Evolutionary conservation across 2,888 invertebrate genomes (phyloP).

Genomic region (Dasysyrphus albostriatus): DNA sequence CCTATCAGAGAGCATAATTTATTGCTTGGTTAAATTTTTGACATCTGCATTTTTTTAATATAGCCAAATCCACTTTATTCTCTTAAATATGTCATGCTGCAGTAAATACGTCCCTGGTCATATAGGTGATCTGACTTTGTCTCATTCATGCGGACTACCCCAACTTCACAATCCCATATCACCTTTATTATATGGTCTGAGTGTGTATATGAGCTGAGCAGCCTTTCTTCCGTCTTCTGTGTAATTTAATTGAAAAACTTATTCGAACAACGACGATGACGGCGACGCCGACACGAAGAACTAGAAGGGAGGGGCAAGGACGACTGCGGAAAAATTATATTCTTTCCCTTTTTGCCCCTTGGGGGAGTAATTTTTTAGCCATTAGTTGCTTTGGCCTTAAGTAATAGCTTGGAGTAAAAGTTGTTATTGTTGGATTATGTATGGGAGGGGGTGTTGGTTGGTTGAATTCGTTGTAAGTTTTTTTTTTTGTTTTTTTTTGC

Average conservation of each 20-base stretch:
- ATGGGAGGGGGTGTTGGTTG: background rate
- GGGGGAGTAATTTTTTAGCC: slow-evolving; percentile 64
- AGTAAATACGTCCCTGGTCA: background rate
- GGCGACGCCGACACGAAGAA: background rate
- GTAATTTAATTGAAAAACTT: slow-evolving; percentile 75
- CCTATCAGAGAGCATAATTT: no score
- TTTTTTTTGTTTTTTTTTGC: slow-evolving; percentile 35
- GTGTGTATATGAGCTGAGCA: slow-evolving; percentile 19
- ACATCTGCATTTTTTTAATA: background rate
- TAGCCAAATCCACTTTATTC: background rate
- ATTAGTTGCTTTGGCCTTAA: slow-evolving; percentile 59
- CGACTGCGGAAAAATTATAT: slow-evolving; percentile 64
- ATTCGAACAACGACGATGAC: slow-evolving; percentile 40
- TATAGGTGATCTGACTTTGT: slow-evolving; percentile 37
- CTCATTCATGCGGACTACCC: slow-evolving; percentile 17
- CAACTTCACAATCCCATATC: background rate
- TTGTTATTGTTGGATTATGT: slow-evolving; percentile 8
- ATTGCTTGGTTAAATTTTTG: no score
- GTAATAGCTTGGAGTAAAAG: slow-evolving; percentile 21
- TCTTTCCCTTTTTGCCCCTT: slow-evolving; percentile 23
- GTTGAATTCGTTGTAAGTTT: slow-evolving; percentile 49
- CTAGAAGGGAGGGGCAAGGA: background rate
- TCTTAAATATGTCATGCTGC: background rate
- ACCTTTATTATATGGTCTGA: background rate
- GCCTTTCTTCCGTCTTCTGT: slow-evolving; percentile 50